Evolutionary conservation across 2,113 vertebrate genomes (phyloP).

Genomic region (Motacilla tschutschensis): DNA sequence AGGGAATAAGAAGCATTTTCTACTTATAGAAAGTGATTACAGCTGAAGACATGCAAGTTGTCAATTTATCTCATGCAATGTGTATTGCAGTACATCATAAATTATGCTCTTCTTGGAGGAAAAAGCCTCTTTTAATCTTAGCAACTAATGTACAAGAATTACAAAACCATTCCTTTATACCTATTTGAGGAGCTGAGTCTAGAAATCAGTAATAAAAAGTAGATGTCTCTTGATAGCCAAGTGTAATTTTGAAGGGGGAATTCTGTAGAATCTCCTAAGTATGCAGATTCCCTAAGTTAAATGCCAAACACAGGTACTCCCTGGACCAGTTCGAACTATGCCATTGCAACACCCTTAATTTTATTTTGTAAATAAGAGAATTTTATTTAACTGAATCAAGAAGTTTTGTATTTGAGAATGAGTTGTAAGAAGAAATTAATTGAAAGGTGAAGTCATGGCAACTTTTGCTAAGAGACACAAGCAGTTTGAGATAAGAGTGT

Average conservation of each 20-base stretch:
- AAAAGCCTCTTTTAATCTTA: not conserved
- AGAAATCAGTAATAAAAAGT: not conserved
- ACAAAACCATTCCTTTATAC: not conserved
- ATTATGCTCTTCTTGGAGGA: not conserved
- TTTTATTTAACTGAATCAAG: not conserved
- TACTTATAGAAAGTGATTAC: not conserved
- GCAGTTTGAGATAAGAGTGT: not conserved
- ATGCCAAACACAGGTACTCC: not conserved
- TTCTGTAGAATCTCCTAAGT: not conserved
- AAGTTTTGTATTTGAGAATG: not conserved
- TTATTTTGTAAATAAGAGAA: not conserved
- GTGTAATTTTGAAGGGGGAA: not conserved
- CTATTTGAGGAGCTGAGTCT: not conserved
- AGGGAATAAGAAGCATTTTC: constrained; percentile 8
- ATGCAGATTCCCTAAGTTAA: not conserved
- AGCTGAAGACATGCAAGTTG: not conserved
- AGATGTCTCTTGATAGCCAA: not conserved
- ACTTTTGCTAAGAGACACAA: not conserved
- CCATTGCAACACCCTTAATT: not conserved
- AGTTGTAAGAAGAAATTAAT: not conserved
- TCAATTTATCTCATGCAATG: constrained; percentile 16
- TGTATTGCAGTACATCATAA: not conserved
- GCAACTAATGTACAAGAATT: not conserved
- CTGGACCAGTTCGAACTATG: not conserved
- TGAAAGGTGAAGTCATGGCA: not conserved